Evolutionary conservation across 2,113 vertebrate genomes (phyloP).

Genomic region (Myiozetetes cayanensis): DNA sequence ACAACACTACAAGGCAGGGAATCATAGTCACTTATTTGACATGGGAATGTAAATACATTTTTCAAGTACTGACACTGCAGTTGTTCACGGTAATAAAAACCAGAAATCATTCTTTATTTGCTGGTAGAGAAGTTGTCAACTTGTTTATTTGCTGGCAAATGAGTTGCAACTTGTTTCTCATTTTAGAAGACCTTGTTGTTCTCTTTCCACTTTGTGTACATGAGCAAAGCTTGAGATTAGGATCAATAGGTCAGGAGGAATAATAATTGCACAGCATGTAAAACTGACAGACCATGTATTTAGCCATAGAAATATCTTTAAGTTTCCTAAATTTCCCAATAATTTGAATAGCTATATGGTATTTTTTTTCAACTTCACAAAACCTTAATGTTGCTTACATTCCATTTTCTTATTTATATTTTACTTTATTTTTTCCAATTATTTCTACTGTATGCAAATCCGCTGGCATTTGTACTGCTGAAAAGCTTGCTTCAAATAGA

Average conservation of each 20-base stretch:
- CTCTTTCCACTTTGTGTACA: neutral
- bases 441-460: constrained; percentile 66
- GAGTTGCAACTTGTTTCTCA: neutral
- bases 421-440: constrained; percentile 11
- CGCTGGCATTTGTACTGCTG: constrained; percentile 44
- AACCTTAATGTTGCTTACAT: constrained; percentile 27
- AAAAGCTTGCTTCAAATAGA: constrained; percentile 51
- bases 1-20: neutral
- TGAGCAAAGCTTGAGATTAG: neutral
- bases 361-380: constrained; percentile 51
- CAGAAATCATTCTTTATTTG: constrained; percentile 13
- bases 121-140: neutral
- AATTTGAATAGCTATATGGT: constrained; percentile 35
- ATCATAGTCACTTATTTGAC: neutral
- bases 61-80: neutral
- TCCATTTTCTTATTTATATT: neutral
- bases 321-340: constrained; percentile 9
- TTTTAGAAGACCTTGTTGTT: neutral
- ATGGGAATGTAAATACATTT: neutral
- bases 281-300: neutral
- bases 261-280: neutral
- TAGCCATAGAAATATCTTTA: constrained; percentile 47
- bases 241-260: neutral
- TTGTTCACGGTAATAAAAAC: neutral
- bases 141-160: constrained; percentile 1